These are phyloP conservation scores for Drosophila sucinea DNA, from an alignment of 1,140 invertebrate genomes.

Conservation along the genomic window DNA sequence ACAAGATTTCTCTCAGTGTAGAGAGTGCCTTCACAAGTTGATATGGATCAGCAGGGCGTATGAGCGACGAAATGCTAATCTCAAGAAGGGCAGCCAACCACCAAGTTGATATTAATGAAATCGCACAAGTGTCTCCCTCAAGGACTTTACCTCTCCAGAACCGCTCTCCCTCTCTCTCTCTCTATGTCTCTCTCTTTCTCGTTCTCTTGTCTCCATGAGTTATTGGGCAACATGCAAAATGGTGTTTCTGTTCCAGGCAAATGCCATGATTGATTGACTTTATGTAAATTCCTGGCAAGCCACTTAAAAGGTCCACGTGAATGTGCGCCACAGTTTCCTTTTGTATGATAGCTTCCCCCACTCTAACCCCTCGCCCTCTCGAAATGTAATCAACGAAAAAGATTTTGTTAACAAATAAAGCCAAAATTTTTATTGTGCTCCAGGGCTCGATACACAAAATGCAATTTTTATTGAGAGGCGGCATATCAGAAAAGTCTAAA, in stretches of 20 bases:
- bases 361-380: background rate
- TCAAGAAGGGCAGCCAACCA: conserved; percentile 13
- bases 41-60: conserved; percentile 51
- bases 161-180: background rate
- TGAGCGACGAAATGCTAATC: conserved; percentile 79
- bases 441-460: conserved; percentile 61
- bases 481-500: conserved; percentile 17
- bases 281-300: conserved; percentile 74
- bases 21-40: conserved; percentile 12
- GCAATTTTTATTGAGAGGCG: conserved; percentile 53
- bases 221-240: conserved; percentile 69
- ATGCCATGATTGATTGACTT: conserved; percentile 80
- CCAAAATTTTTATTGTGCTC: conserved; percentile 68
- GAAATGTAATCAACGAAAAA: conserved; percentile 47
- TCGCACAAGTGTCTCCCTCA: conserved; percentile 63
- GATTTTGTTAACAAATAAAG: conserved; percentile 24
- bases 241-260: conserved; percentile 40
- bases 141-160: conserved; percentile 9
- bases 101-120: conserved; percentile 72
- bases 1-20: background rate
- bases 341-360: background rate
- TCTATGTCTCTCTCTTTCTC: background rate
- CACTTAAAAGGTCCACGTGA: conserved; percentile 56
- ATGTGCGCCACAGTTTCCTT: background rate
- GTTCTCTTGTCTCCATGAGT: conserved; percentile 1